Percentiles rank a stretch among this genome's conserved stretches.
Evolutionary conservation across 2,888 invertebrate species (phyloP).

Genomic region (Spatulosminthurus flaviceps): DNA sequence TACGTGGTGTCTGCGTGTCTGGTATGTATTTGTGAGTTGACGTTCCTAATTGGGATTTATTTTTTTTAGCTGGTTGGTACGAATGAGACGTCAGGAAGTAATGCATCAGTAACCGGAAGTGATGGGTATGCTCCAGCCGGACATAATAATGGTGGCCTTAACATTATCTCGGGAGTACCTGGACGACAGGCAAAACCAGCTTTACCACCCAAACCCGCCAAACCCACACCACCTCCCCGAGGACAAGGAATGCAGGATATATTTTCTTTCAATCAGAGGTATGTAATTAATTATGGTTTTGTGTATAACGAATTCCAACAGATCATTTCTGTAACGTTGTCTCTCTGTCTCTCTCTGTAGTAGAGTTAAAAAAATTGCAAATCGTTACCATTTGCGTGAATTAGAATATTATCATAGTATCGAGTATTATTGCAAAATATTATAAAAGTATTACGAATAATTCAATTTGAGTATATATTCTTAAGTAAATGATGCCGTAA

Average conservation of each 20-base stretch:
- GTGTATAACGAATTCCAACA: no score
- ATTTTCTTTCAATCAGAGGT: conserved; percentile 58
- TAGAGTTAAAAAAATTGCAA: no score
- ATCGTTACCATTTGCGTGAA: no score
- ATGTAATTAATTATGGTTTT: background rate
- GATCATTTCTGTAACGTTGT: no score
- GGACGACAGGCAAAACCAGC: conserved; percentile 81
- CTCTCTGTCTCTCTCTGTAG: no score
- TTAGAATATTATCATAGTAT: no score
- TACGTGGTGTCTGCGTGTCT: no score
- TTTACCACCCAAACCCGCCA: conserved; percentile 68
- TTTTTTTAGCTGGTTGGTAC: background rate
- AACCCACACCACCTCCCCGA: conserved; percentile 70
- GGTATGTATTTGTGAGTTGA: no score
- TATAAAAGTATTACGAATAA: no score
- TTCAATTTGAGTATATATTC: no score
- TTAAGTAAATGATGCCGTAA: no score
- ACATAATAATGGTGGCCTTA: conserved; percentile 65
- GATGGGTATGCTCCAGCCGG: conserved; percentile 47
- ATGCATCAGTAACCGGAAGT: conserved; percentile 55
- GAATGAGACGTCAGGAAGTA: conserved; percentile 56
- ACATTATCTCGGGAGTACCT: conserved; percentile 19
- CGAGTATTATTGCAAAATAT: no score
- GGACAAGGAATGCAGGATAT: conserved; percentile 63
- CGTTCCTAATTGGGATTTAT: conserved; percentile 28